A percentile compares a stretch with the other conserved stretches of the same genome.
Conservation (phyloP, 2,113 vertebrate genomes). For the Callaeas wilsoni region DNA sequence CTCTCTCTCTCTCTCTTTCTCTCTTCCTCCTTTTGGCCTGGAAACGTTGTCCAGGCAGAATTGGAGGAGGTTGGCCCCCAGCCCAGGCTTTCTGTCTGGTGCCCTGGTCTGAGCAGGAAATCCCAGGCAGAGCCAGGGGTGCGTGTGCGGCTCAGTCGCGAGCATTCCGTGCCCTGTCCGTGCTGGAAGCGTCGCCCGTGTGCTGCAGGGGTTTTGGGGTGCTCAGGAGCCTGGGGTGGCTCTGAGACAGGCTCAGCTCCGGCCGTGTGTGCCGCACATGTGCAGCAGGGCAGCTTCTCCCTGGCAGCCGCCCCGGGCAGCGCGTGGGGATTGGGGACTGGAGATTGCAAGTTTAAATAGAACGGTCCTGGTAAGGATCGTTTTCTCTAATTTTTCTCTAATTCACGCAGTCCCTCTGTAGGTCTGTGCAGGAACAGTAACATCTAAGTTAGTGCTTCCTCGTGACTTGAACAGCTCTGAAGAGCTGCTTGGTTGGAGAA, state of each 20-base stretch:
- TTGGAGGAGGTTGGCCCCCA: neutral
- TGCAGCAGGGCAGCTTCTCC: neutral
- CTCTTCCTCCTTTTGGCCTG: neutral
- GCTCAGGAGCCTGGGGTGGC: neutral
- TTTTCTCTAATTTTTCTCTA: too few relatives aligned
- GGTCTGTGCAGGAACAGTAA: neutral
- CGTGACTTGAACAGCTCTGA: neutral
- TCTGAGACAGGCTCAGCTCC: fast-evolving
- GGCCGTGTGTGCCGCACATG: neutral
- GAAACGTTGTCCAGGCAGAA: neutral
- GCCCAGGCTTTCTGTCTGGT: constrained; percentile 5
- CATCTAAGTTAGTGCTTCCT: neutral
- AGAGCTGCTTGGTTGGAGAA: neutral
- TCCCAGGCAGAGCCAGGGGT: neutral
- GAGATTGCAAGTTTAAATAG: neutral
- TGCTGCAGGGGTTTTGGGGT: fast-evolving
- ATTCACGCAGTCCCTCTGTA: neutral
- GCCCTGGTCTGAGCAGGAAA: constrained; percentile 33
- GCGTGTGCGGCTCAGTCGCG: neutral
- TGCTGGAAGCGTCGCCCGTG: fast-evolving
- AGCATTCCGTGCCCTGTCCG: fast-evolving
- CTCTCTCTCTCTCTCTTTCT: too few relatives aligned
- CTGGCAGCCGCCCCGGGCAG: neutral
- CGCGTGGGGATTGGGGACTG: neutral
- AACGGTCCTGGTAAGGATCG: neutral